Base-by-base conservation (phyloP, 2,888 invertebrate species). In the Euplagia quadripunctaria region DNA sequence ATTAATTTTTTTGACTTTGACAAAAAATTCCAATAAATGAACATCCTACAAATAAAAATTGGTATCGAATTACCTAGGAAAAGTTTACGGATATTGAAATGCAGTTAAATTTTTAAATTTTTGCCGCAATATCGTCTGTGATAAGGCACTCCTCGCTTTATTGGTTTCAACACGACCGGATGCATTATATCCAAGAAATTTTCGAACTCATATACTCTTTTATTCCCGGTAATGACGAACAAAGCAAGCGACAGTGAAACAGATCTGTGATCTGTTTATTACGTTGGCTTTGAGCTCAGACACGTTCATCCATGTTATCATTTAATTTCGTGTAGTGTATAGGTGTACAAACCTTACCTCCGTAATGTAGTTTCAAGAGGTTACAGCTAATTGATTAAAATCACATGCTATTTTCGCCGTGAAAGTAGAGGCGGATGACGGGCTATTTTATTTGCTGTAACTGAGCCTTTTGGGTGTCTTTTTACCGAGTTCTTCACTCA, bases 11-110 rank as follows among this genome's bases (percentile, higher is more conserved):
- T 31, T 2, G 31, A 31, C 31, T 31, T 1, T 31, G 31, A 31
- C 31, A 31, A 31, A 31, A 31, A 61, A 31, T 31, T 61, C 14
- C 31, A 61, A 61, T 61, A 31, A 31, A 12, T 31, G 31, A 31
- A 61, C 61, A 1, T 31, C 5, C 12, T 31, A 5, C 14, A 61
- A 58, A 58, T 58, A 20, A 20, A n/a, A 20, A 61, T 31, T 12
- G 4, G 11, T 14, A 61, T 31, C 11, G 31, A 12, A 20, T 14
- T 61, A 14, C 31, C 31, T 61, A 20, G 61, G 6, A 12, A 63
- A 46, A 31, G n/a, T 70, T 66, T 66, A 69, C 41, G 41, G 73
- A 65, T 66, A 73, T 71, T 58, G 20, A 58, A 58, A 58, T 58
- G 58, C 58, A 58, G 58, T 58, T 58, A 20, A 58, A 58, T 20